A percentile compares a stretch with the other conserved stretches of the same genome.
These are phyloP conservation scores for Macrosoma leucophasiata DNA, from an alignment of 2,888 invertebrate species.

Conservation along the genomic window DNA sequence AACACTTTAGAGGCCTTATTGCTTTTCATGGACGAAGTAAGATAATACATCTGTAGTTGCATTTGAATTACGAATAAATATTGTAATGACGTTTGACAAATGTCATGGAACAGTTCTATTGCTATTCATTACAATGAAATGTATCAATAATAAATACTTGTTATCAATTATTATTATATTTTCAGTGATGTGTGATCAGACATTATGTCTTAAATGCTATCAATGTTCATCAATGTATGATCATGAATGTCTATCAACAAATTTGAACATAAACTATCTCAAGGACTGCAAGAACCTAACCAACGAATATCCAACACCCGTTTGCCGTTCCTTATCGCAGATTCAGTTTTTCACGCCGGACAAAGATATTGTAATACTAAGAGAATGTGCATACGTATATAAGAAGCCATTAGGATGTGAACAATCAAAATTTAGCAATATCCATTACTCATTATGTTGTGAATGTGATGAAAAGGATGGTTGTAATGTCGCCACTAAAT, in stretches of 20 bases:
- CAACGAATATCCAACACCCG: slow-evolving; percentile 26
- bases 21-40: no score
- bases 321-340: slow-evolving; percentile 52
- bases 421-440: slow-evolving; percentile 44
- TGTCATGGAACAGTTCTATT: no score
- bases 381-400: slow-evolving; percentile 58
- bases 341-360: slow-evolving; percentile 46
- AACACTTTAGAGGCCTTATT: no score
- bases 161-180: slow-evolving; percentile 23
- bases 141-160: no score
- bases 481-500: slow-evolving; percentile 41
- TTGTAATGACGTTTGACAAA: no score
- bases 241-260: slow-evolving; percentile 42
- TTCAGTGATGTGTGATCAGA: slow-evolving; percentile 28
- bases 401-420: slow-evolving; percentile 37
- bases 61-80: no score
- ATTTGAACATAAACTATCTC: slow-evolving; percentile 39
- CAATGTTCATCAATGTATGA: slow-evolving; percentile 45
- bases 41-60: no score
- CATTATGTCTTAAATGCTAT: slow-evolving; percentile 48
- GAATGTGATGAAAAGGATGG: slow-evolving; percentile 54
- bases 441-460: slow-evolving; percentile 55
- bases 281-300: slow-evolving; percentile 36
- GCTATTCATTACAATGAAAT: no score
- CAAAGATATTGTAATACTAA: slow-evolving; percentile 42